These are phyloP conservation scores for Holocentrus rufus DNA, from an alignment of 2,797 vertebrate genomes.

Conservation along the genomic window DNA sequence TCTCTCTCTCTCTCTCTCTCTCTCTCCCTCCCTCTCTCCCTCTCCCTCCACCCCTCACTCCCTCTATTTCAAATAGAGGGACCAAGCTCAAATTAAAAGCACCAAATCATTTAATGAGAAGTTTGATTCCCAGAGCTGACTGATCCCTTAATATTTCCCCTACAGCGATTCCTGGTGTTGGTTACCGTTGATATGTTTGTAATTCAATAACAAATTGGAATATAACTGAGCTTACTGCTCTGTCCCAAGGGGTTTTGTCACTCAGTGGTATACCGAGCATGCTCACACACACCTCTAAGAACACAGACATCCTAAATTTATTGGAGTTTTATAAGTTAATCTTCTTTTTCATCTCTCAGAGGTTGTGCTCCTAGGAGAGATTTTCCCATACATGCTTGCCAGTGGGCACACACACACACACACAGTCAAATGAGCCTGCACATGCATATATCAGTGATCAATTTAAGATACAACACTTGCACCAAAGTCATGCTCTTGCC, in stretches of 20 bases:
- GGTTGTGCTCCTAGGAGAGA: background rate
- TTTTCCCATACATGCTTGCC: background rate
- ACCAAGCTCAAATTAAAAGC: too few species aligned
- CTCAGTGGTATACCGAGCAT: conserved; percentile 6
- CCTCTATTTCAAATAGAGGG: too few species aligned
- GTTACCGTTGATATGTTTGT: conserved; percentile 1
- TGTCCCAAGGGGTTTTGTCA: conserved; percentile 16
- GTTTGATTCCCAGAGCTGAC: background rate
- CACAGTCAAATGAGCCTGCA: conserved; percentile 15
- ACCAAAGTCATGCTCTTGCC: background rate
- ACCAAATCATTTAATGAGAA: background rate
- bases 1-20: too few species aligned
- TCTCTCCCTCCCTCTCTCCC: too few species aligned
- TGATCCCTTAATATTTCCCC: background rate
- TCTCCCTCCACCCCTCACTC: too few species aligned
- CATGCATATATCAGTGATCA: background rate
- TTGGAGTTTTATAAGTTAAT: background rate
- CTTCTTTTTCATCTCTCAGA: background rate
- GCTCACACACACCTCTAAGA: background rate
- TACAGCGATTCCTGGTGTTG: background rate
- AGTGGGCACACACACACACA: background rate
- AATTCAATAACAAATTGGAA: conserved; percentile 21
- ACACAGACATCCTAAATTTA: too few species aligned
- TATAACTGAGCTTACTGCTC: conserved; percentile 13
- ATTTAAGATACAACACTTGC: background rate